Evolutionary conservation across 2,113 vertebrate species (phyloP).

Genomic region (Oenanthe melanoleuca): DNA sequence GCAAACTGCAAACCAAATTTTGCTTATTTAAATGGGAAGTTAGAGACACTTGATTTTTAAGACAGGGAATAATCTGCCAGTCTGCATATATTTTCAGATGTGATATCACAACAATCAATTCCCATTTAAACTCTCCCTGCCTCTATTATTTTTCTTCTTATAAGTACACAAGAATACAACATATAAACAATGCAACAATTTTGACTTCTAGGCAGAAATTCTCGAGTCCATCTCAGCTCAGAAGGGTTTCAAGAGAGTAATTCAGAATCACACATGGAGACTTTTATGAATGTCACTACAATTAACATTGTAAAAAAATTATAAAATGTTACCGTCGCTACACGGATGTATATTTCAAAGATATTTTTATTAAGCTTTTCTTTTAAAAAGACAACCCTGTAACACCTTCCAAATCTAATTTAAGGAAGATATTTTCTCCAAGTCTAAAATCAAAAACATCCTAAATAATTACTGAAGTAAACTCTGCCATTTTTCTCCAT

Average conservation of each 20-base stretch:
- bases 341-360: neutral
- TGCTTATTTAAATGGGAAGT: conserved; percentile 20
- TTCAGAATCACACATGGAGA: neutral
- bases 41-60: conserved; percentile 6
- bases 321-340: neutral
- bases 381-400: neutral
- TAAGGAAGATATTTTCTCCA: neutral
- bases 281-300: neutral
- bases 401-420: neutral
- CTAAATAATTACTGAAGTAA: neutral
- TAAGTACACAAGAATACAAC: neutral
- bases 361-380: neutral
- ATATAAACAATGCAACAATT: neutral
- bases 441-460: neutral
- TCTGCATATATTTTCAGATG: neutral
- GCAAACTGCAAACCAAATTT: neutral
- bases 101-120: neutral
- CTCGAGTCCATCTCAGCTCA: neutral
- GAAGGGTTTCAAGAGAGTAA: neutral
- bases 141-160: neutral
- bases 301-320: neutral
- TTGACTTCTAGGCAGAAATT: neutral
- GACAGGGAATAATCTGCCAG: neutral
- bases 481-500: neutral
- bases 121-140: neutral